These are phyloP conservation scores for Plotosus lineatus DNA, from an alignment of 2,113 vertebrate genomes.

Conservation along the genomic window DNA sequence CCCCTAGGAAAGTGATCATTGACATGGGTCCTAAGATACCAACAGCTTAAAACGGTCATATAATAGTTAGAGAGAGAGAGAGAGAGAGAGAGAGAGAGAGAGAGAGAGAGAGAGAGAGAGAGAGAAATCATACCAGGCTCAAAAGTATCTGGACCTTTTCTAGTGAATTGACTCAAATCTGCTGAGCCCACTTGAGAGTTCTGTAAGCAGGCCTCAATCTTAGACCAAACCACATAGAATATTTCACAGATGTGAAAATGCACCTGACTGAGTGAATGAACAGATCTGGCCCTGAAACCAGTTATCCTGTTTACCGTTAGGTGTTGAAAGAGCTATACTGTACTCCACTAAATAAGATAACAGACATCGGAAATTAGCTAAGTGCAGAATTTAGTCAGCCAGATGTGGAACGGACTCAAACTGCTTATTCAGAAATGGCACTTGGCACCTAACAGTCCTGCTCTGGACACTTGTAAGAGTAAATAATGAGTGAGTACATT, in stretches of 20 bases:
- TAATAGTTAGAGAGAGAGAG: no score
- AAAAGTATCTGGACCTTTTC: no score
- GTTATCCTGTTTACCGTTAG: not conserved
- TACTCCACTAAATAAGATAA: not conserved
- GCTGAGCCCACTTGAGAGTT: no score
- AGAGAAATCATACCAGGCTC: no score
- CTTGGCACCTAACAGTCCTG: not conserved
- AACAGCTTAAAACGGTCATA: not conserved
- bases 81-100: no score
- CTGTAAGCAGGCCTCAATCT: no score
- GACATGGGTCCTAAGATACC: not conserved
- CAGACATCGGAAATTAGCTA: not conserved
- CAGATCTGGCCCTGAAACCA: no score
- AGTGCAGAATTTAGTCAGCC: not conserved
- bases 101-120: no score
- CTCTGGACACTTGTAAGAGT: constrained; percentile 35
- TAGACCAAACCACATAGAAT: no score
- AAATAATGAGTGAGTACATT: constrained; percentile 49
- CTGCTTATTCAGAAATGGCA: not conserved
- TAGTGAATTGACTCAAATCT: no score
- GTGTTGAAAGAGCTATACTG: not conserved
- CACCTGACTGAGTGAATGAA: no score
- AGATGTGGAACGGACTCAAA: not conserved
- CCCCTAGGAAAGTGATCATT: not conserved
- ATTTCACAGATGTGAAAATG: no score